These are phyloP conservation scores for Philopotamus ludificatus DNA, from an alignment of 1,140 invertebrate genomes.

Conservation along the genomic window DNA sequence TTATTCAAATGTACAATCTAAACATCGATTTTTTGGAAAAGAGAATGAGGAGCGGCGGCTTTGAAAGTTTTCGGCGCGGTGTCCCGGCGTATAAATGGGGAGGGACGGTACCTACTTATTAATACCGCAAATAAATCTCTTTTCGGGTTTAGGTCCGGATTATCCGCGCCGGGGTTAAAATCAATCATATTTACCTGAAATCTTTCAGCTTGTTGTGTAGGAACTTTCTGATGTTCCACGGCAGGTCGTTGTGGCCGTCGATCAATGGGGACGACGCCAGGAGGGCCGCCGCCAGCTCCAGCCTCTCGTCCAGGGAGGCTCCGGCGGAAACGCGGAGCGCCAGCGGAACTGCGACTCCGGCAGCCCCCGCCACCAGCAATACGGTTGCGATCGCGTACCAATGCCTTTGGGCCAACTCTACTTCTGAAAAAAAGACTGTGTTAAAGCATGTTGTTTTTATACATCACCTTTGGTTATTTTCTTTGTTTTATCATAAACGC, in stretches of 20 bases:
- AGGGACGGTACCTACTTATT: neutral
- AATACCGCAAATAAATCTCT: no score
- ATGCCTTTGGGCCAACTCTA: conserved; percentile 56
- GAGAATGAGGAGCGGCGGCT: no score
- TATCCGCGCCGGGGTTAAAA: no score
- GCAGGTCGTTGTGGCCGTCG: conserved; percentile 80
- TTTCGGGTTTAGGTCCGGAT: no score
- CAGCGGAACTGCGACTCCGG: conserved; percentile 58
- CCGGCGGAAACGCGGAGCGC: conserved; percentile 58
- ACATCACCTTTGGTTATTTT: no score
- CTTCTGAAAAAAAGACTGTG: conserved; percentile 3
- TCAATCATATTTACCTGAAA: conserved; percentile 57
- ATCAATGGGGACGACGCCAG: conserved; percentile 59
- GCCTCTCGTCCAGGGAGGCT: conserved; percentile 58
- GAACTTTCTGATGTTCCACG: conserved; percentile 78
- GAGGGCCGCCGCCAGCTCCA: conserved; percentile 56
- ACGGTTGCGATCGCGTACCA: conserved; percentile 59
- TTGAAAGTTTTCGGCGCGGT: no score
- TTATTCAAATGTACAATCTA: neutral
- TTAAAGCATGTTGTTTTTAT: no score
- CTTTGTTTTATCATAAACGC: no score
- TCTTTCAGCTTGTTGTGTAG: conserved; percentile 75
- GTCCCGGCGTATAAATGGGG: no score
- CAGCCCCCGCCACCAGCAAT: conserved; percentile 57
- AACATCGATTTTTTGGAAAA: neutral